phyloP scores from a whole-genome alignment of 2,113 vertebrate genomes.

The Cryptotis parvus region DNA sequence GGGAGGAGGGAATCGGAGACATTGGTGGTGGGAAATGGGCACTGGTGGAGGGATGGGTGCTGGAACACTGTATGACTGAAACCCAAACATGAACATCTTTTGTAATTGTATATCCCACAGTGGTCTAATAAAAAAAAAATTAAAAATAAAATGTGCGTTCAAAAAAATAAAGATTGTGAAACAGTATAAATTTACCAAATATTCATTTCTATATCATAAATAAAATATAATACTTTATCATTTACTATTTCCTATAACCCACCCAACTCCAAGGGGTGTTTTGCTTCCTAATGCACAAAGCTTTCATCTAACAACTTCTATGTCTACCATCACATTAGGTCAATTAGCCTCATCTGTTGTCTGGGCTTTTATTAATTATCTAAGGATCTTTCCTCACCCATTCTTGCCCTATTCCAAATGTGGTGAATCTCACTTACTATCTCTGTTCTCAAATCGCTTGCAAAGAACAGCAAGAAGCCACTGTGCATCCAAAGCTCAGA shows the following conservation, averaged over 20 bases:
- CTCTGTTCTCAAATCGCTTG: slow-evolving; percentile 52
- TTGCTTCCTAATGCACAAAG: slow-evolving; percentile 26
- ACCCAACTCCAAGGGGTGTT: background rate
- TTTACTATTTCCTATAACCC: slow-evolving; percentile 3
- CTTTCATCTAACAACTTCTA: background rate
- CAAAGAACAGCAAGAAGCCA: slow-evolving; percentile 16
- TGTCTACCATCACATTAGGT: background rate
- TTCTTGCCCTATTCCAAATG: slow-evolving; percentile 6
- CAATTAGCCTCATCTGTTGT: slow-evolving; percentile 8
- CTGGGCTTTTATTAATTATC: slow-evolving; percentile 46
- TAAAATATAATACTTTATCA: slow-evolving; percentile 36
- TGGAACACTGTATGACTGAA: too few species aligned
- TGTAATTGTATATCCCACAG: too few species aligned
- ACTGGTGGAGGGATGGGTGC: too few species aligned
- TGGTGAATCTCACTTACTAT: slow-evolving; percentile 1
- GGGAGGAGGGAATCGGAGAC: too few species aligned
- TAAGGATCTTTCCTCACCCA: slow-evolving; percentile 21
- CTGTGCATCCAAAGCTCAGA: background rate
- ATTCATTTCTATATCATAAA: background rate
- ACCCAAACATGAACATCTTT: too few species aligned
- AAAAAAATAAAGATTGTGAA: too few species aligned
- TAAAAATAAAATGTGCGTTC: too few species aligned
- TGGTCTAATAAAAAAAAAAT: too few species aligned
- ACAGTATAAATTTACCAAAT: slow-evolving; percentile 34
- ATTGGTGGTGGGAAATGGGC: too few species aligned